Evolutionary conservation across 2,888 invertebrate genomes (phyloP), one percentile per base, ranked within the genome.

Genomic region (Andrena fulva): DNA sequence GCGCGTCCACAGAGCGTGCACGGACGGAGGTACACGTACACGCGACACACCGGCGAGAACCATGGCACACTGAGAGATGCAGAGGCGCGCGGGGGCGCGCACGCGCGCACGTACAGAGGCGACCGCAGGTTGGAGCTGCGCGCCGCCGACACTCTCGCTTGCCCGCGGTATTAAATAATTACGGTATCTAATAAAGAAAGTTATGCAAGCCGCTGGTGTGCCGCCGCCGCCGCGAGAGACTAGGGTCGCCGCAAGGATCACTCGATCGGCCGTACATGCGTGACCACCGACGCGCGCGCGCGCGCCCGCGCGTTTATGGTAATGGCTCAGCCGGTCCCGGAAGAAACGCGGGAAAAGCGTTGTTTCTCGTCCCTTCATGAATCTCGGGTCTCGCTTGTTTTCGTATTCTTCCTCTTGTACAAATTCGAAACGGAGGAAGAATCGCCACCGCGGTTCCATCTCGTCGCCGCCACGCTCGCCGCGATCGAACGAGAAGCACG

Each of bases 131-230:
- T 27, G 20, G 24, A 56, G 54, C 56, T 27, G 31, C 42, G 52
- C 71, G 24, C 48, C 68, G 50, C 48, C 64, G 50, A 69, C 64
- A 71, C 68, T 76, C 84, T 86, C 85, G 81, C 75, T 71, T 42
- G 42, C 42, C 16, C 69, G 70, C 52, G 77, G 62, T 85, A 85
- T 89, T 88, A 77, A 87, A 90, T 89, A 89, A 89, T 90, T 86
- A 85, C 77, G 67, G 69, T 87, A 82, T 87, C 84, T 86, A 87
- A 87, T 89, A 85, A 87, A 85, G 85, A 90, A 89, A 86, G 84
- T 90, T 90, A 89, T 87, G 90, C 85, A 84, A 90, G 80, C 77
- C 16, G 52, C 62, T 35, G 82, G 8, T 56, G 56, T 56, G 8
- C 68, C 60, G 80, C 67, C 60, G 80, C 67, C 27, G 74, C 12